phyloP scores from a whole-genome alignment of 1,140 invertebrate genomes.

The Helicorthomorpha holstii region DNA sequence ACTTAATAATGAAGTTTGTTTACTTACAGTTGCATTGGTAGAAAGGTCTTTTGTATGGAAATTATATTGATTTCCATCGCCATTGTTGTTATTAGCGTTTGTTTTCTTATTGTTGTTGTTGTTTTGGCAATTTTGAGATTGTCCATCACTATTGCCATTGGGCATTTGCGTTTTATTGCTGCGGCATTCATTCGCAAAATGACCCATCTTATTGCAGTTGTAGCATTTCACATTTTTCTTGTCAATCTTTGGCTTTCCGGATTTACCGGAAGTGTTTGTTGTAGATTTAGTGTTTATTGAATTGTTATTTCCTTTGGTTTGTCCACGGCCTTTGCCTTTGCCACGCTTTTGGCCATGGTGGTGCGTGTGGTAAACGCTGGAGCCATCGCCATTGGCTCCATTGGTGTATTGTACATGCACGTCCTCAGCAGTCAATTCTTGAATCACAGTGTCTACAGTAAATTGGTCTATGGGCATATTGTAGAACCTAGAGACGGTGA shows the following conservation, averaged over 20 bases:
- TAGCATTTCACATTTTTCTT: background rate
- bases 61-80: background rate
- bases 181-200: background rate
- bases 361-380: background rate
- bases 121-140: background rate
- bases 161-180: background rate
- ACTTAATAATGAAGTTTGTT: background rate
- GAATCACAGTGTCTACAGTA: background rate
- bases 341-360: background rate
- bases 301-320: background rate
- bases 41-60: background rate
- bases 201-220: background rate
- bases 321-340: background rate
- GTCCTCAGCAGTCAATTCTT: background rate
- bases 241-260: background rate
- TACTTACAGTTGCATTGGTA: background rate
- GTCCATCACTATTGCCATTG: background rate
- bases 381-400: background rate
- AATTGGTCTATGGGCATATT: background rate
- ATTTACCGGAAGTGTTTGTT: background rate
- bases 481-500: background rate
- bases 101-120: background rate
- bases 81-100: background rate
- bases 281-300: background rate
- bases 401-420: background rate